These are phyloP conservation scores for Zygogramma bicolorata DNA, from an alignment of 2,888 invertebrate genomes.

Conservation along the genomic window DNA sequence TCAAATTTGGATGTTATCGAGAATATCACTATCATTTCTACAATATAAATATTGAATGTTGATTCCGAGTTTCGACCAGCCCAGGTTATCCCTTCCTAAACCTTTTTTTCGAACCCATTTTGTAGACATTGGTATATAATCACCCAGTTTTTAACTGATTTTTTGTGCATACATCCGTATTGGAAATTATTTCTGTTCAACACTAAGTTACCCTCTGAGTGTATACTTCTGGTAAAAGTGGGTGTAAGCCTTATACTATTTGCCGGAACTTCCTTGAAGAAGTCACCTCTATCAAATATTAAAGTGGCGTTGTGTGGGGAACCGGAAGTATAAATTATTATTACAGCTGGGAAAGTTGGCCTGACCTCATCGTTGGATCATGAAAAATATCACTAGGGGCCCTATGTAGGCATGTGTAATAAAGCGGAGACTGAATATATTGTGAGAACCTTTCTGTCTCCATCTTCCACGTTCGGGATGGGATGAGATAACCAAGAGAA, in stretches of 20 bases:
- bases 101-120: too few relatives aligned
- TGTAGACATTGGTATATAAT: too few relatives aligned
- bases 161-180: too few relatives aligned
- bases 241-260: background rate
- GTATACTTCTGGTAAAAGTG: background rate
- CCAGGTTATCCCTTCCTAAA: too few relatives aligned
- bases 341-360: background rate
- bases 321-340: slow-evolving; percentile 10
- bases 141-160: too few relatives aligned
- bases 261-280: background rate
- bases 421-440: background rate
- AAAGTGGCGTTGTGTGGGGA: slow-evolving; percentile 3
- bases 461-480: background rate
- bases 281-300: slow-evolving; percentile 11
- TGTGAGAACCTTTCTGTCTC: background rate
- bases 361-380: slow-evolving; percentile 8
- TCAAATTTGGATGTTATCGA: too few relatives aligned
- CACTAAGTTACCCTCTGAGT: too few relatives aligned
- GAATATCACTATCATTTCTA: too few relatives aligned
- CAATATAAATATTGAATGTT: too few relatives aligned
- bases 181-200: too few relatives aligned
- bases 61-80: too few relatives aligned
- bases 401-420: background rate
- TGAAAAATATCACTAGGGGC: slow-evolving; percentile 3
- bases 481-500: background rate